Base-by-base conservation (phyloP, 2,113 vertebrate genomes). In the Ornithorhynchus anatinus region DNA sequence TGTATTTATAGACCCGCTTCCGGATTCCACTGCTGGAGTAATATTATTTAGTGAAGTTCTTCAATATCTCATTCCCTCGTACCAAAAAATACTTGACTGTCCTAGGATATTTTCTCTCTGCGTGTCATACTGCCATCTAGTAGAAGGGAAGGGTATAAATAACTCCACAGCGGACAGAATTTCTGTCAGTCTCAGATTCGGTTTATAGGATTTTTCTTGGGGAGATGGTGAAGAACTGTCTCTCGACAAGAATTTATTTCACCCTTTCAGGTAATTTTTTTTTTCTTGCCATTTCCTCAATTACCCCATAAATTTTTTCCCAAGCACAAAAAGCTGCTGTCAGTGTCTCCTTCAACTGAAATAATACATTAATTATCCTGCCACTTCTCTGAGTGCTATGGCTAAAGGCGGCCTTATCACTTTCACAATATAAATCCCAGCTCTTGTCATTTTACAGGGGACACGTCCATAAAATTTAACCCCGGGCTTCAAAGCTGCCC, bases 81-180 rank as follows among this genome's bases (percentile, higher is more conserved):
- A 25, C 20, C 25, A 69, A 45, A 14, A 29, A 45, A 23, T 8
- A n/a, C 14, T 51, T 23, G 17, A 8, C 32, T 62, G 52, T 8
- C 36, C 29, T 13, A 37, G 22, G 15, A 22, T 25, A 20, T 43
- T 42, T 38, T 80, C 68, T 72, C 52, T 59, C 59, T 54, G 68
- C 51, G 54, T 75, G 65, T 68, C 70, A 77, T 31, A 84, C 77
- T 85, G 85, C 90, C 89, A 91, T 86, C 88, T 89, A 90, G 87
- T 70, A 81, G 88, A 81, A 23, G 66, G 59, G 47, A 79, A 42
- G 39, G 69, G 75, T 48, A 85, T 73, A 75, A 59, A 69, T 70
- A 47, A 48, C 29, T 44, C 50, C n/a, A 43, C 0, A 0, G 2
- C n/a, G 42, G 65, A 32, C 53, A 50, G 57, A 45, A 36, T 8